These are phyloP conservation scores for Deroplatys truncata DNA, from an alignment of 2,888 invertebrate genomes.

Conservation along the genomic window DNA sequence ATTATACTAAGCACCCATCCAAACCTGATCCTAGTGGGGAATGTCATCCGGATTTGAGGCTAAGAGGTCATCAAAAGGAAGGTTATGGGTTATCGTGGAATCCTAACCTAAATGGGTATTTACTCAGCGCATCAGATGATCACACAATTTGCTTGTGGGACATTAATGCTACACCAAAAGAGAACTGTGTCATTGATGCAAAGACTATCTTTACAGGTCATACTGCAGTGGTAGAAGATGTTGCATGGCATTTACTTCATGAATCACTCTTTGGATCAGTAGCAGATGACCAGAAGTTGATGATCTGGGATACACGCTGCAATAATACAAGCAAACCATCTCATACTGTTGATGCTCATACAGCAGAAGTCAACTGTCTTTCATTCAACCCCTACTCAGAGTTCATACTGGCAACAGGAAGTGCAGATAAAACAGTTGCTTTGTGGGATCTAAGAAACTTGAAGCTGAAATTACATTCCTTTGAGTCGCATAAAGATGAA, in stretches of 20 bases:
- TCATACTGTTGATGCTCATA: slow-evolving; percentile 98
- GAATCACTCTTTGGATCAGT: slow-evolving; percentile 98
- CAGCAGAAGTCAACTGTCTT: slow-evolving; percentile 98
- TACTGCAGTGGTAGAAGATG: slow-evolving; percentile 97
- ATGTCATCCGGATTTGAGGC: slow-evolving; percentile 95
- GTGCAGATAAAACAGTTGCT: slow-evolving; percentile 96
- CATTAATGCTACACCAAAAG: slow-evolving; percentile 93
- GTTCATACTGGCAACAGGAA: slow-evolving; percentile 97
- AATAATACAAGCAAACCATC: slow-evolving; percentile 96
- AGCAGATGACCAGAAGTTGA: slow-evolving; percentile 97
- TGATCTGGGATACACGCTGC: slow-evolving; percentile 99
- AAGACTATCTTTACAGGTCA: slow-evolving; percentile 98
- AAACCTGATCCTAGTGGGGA: slow-evolving; percentile 97
- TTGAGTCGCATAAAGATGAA: slow-evolving; percentile 99
- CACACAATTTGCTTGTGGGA: slow-evolving; percentile 99
- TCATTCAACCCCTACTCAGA: slow-evolving; percentile 99
- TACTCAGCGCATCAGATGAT: slow-evolving; percentile 94
- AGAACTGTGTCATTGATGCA: slow-evolving; percentile 93
- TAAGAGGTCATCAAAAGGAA: slow-evolving; percentile 94
- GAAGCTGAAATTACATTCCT: slow-evolving; percentile 96
- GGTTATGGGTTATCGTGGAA: slow-evolving; percentile 99
- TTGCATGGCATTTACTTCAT: slow-evolving; percentile 98
- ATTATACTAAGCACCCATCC: slow-evolving; percentile 98
- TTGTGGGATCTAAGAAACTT: slow-evolving; percentile 97
- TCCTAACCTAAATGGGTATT: slow-evolving; percentile 93